These are phyloP conservation scores for Poicephalus meyeri DNA, from an alignment of 2,113 vertebrate genomes.

Conservation along the genomic window DNA sequence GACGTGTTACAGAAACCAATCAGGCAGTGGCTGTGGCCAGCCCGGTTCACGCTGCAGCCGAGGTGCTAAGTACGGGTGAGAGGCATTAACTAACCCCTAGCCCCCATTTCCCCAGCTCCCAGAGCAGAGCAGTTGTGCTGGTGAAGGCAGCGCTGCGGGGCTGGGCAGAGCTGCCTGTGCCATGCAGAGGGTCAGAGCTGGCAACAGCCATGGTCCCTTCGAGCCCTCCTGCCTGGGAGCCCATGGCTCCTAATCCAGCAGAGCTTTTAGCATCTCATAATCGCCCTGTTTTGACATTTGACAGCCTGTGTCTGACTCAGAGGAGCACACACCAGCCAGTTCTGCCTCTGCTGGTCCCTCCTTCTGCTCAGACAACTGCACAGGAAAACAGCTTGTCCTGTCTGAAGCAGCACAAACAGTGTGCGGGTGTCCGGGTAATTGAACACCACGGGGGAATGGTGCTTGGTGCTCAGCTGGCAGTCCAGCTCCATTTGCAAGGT, in stretches of 20 bases:
- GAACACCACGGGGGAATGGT: accelerated
- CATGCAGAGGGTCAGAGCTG: not conserved
- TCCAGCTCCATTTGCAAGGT: not conserved
- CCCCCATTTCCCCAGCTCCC: not conserved
- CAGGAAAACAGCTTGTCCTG: not conserved
- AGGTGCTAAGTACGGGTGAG: not conserved
- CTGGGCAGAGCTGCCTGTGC: not conserved
- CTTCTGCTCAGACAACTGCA: not conserved
- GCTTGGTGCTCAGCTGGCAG: not conserved
- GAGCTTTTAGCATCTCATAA: not conserved
- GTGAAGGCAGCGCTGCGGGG: accelerated
- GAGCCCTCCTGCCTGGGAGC: not conserved
- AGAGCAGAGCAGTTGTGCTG: not conserved
- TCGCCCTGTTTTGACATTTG: not conserved
- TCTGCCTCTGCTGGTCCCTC: not conserved
- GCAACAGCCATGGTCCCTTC: accelerated
- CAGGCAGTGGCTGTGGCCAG: not conserved
- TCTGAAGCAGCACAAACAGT: not conserved
- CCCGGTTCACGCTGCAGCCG: not conserved
- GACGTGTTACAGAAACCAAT: not conserved
- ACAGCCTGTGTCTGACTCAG: not conserved
- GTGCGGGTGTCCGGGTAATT: accelerated
- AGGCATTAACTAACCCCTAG: not conserved
- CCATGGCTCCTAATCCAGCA: not conserved
- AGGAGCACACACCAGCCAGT: not conserved